Evolutionary conservation across 2,797 vertebrate genomes (phyloP).

Genomic region (Syngnathus acus): DNA sequence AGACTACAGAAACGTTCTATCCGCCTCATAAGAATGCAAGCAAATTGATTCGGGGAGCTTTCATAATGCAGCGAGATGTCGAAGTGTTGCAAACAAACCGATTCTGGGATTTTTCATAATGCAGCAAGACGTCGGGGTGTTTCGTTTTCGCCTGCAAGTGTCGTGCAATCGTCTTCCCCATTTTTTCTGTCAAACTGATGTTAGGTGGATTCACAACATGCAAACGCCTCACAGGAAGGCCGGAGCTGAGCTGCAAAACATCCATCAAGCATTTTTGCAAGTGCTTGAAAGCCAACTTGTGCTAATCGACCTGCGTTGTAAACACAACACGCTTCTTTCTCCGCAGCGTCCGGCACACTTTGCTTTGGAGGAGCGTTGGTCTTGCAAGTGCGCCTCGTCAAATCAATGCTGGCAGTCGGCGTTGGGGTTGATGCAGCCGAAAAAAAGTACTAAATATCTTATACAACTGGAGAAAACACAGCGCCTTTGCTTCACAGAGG

Average conservation of each 20-base stretch:
- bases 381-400: background rate
- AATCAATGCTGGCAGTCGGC: background rate
- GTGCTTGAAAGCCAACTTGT: background rate
- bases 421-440: background rate
- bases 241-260: background rate
- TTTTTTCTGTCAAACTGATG: background rate
- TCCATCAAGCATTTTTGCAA: background rate
- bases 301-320: background rate
- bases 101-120: background rate
- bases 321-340: slow-evolving; percentile 1
- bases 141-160: background rate
- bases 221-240: no score
- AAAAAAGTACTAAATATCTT: background rate
- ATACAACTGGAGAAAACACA: background rate
- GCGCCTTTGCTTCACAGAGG: background rate
- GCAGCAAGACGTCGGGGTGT: background rate
- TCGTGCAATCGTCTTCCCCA: background rate
- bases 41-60: background rate
- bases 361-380: background rate
- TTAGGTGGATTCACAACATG: background rate
- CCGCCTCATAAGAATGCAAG: background rate
- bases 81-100: background rate
- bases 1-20: background rate
- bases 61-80: background rate
- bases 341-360: background rate